phyloP scores from a whole-genome alignment of 2,797 vertebrate genomes.

The Buceros bicornis region DNA sequence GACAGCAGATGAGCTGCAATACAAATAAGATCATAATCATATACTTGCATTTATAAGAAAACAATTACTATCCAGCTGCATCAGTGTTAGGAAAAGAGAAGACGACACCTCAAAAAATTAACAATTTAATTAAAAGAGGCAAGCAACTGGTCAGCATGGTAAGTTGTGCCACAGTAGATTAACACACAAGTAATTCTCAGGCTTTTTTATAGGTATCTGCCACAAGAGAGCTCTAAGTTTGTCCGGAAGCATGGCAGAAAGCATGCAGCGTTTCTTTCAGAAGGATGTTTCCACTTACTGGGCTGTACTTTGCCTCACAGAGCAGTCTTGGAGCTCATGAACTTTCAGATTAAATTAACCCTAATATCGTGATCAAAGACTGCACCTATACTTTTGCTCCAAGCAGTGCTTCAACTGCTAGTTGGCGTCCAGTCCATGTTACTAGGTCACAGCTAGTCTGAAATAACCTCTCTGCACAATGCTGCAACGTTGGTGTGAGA shows the following conservation, averaged over 20 bases:
- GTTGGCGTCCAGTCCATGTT: background rate
- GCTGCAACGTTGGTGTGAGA: background rate
- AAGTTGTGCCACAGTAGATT: background rate
- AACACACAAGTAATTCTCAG: background rate
- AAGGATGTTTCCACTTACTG: background rate
- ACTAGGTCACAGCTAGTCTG: background rate
- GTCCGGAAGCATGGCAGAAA: background rate
- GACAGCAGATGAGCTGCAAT: background rate
- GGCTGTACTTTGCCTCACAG: background rate
- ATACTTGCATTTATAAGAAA: background rate
- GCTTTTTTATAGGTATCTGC: background rate
- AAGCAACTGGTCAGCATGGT: background rate
- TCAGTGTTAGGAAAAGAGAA: background rate
- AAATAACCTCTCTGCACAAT: background rate
- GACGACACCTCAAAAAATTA: background rate
- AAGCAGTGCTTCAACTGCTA: background rate
- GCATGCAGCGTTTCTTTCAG: background rate
- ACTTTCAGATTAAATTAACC: background rate
- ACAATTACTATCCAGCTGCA: background rate
- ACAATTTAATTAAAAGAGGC: background rate
- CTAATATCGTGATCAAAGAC: background rate
- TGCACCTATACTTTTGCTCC: background rate
- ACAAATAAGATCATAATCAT: background rate
- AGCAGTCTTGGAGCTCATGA: background rate
- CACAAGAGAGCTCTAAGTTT: background rate